Evolutionary conservation across 2,113 vertebrate species (phyloP).

Genomic region (Rhinopithecus roxellana): DNA sequence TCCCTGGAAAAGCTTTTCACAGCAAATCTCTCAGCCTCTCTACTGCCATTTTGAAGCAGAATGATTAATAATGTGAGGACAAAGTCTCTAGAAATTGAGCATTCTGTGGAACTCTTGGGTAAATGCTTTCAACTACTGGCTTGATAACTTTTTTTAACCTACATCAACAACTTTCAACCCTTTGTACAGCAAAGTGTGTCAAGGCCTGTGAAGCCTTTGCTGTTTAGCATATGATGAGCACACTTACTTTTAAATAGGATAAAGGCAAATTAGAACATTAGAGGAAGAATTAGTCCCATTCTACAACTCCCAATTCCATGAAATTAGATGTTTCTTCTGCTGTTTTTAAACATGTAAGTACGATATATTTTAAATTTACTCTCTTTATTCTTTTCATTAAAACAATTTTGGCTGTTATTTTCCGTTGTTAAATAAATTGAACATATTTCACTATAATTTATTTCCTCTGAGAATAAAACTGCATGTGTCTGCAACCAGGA

Average conservation of each 20-base stretch:
- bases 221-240: background rate
- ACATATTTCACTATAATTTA: background rate
- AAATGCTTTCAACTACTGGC: background rate
- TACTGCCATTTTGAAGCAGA: background rate
- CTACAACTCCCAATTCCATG: background rate
- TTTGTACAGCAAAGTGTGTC: background rate
- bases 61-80: background rate
- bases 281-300: background rate
- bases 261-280: background rate
- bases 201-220: background rate
- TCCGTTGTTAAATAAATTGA: background rate
- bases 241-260: constrained; percentile 16
- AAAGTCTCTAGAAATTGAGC: background rate
- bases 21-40: background rate
- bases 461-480: background rate
- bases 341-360: background rate
- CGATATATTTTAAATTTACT: background rate
- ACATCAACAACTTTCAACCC: background rate
- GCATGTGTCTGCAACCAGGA: background rate
- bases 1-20: constrained; percentile 5
- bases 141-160: background rate
- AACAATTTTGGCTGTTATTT: background rate
- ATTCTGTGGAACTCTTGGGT: background rate
- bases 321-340: background rate
- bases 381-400: background rate